Percentiles rank a stretch among this genome's conserved stretches.
phyloP scores from a whole-genome alignment of 2,113 vertebrate genomes.

The Calyptomena viridis region DNA sequence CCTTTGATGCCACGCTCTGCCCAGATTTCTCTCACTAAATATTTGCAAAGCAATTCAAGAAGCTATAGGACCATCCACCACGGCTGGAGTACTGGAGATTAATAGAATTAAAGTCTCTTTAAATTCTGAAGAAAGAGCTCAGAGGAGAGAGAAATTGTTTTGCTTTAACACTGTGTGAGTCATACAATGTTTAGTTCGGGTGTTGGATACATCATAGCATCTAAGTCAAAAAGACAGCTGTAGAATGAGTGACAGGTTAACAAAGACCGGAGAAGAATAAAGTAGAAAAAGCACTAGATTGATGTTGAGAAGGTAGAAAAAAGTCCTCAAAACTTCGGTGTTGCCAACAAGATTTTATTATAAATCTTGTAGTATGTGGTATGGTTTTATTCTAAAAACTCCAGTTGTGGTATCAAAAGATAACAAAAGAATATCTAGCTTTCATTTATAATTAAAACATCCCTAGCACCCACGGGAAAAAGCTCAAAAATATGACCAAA shows the following conservation, averaged over 20 bases:
- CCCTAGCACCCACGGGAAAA: background rate
- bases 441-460: slow-evolving; percentile 25
- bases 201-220: slow-evolving; percentile 16
- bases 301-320: background rate
- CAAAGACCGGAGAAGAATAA: slow-evolving; percentile 3
- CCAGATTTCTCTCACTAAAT: background rate
- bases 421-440: background rate
- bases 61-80: background rate
- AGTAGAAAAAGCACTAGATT: background rate
- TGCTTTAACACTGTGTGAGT: background rate
- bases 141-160: background rate
- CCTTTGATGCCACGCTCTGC: background rate
- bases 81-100: background rate
- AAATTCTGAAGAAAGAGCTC: background rate
- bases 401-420: background rate
- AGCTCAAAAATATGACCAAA: background rate
- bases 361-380: background rate
- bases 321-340: background rate
- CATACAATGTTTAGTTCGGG: slow-evolving; percentile 10
- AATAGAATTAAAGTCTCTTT: slow-evolving; percentile 17
- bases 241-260: slow-evolving; percentile 16
- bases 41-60: slow-evolving; percentile 19
- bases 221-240: slow-evolving; percentile 17
- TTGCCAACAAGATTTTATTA: background rate
- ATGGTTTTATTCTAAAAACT: background rate